phyloP scores from a whole-genome alignment of 2,113 vertebrate genomes.

The Isichthys henryi region DNA sequence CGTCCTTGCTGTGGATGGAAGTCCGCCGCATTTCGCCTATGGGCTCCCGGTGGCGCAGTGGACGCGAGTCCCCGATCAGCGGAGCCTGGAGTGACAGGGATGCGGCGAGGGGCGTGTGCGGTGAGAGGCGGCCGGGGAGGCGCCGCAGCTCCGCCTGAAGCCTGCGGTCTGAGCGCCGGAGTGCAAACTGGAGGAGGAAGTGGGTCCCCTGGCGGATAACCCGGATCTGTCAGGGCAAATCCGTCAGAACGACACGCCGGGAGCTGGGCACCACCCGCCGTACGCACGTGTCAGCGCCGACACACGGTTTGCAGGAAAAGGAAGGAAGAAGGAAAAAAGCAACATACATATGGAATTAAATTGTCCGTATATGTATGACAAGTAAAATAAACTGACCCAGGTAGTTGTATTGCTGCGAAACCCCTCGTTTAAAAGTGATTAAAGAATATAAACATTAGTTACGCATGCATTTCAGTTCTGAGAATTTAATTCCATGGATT shows the following conservation, averaged over 20 bases:
- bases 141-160: not conserved
- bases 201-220: slow-evolving; percentile 60
- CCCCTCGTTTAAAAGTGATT: not conserved
- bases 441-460: not conserved
- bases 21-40: not conserved
- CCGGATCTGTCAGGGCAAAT: slow-evolving; percentile 76
- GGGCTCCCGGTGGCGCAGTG: not conserved
- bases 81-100: not conserved
- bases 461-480: not conserved
- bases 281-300: not conserved
- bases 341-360: not conserved
- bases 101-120: not conserved
- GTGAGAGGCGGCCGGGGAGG: slow-evolving; percentile 12
- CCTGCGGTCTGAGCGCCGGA: slow-evolving; percentile 29
- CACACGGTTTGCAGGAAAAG: not conserved
- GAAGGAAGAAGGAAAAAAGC: not conserved
- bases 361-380: not conserved
- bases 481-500: not conserved
- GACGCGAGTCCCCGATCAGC: not conserved
- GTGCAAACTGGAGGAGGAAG: slow-evolving; percentile 45
- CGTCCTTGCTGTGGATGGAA: not conserved
- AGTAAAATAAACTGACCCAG: not conserved
- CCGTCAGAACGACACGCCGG: slow-evolving; percentile 53
- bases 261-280: slow-evolving; percentile 49
- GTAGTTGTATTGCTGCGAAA: not conserved